Conservation (phyloP, 2,888 invertebrate species). For the Microchrysa polita region DNA sequence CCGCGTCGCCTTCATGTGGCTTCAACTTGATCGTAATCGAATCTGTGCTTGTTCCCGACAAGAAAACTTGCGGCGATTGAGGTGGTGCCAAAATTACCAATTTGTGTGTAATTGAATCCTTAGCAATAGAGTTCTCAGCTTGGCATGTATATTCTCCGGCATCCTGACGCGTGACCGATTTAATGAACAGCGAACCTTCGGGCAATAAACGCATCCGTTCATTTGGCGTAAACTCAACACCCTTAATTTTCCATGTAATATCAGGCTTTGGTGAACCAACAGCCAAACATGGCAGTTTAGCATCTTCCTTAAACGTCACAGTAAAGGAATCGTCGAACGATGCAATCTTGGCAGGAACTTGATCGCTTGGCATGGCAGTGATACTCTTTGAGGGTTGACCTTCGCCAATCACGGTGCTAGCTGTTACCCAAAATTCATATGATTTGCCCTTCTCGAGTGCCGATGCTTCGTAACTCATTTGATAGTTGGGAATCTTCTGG, state of each 20-base stretch:
- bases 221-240: slow-evolving; percentile 79
- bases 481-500: slow-evolving; percentile 82
- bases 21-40: slow-evolving; percentile 78
- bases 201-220: slow-evolving; percentile 86
- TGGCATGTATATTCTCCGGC: slow-evolving; percentile 95
- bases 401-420: slow-evolving; percentile 93
- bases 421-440: slow-evolving; percentile 95
- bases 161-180: slow-evolving; percentile 87
- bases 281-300: slow-evolving; percentile 89
- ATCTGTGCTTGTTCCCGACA: slow-evolving; percentile 80
- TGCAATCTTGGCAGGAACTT: slow-evolving; percentile 91
- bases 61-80: slow-evolving; percentile 77
- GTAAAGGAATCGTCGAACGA: slow-evolving; percentile 95
- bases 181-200: slow-evolving; percentile 91
- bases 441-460: slow-evolving; percentile 82
- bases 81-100: slow-evolving; percentile 83
- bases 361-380: slow-evolving; percentile 79
- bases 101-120: slow-evolving; percentile 90
- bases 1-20: slow-evolving; percentile 80
- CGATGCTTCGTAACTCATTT: slow-evolving; percentile 88
- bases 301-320: slow-evolving; percentile 90
- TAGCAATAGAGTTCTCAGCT: slow-evolving; percentile 91
- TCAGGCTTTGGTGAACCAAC: slow-evolving; percentile 92
- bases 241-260: slow-evolving; percentile 89
- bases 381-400: slow-evolving; percentile 90